Evolutionary conservation across 1,140 invertebrate genomes (phyloP).

Genomic region (Paraescarpia echinospica): DNA sequence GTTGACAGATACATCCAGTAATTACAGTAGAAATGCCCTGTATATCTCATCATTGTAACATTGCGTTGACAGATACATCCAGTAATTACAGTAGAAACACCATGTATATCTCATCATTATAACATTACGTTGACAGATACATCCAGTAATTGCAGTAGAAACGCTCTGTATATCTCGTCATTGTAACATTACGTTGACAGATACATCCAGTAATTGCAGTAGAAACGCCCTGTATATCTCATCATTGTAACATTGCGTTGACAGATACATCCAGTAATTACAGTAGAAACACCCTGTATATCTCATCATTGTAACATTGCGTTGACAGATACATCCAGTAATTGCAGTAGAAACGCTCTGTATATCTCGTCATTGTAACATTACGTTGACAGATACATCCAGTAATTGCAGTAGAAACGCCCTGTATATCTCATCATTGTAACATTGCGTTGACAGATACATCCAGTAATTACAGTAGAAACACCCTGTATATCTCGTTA

Average conservation of each 20-base stretch:
- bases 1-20: conserved; percentile 57
- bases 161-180: neutral
- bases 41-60: neutral
- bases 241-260: neutral
- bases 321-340: conserved; percentile 57
- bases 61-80: conserved; percentile 56
- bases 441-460: conserved; percentile 51
- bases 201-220: conserved; percentile 40
- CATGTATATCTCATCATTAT: neutral
- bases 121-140: conserved; percentile 51
- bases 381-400: conserved; percentile 56
- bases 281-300: neutral
- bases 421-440: neutral
- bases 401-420: too few species aligned
- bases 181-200: conserved; percentile 41
- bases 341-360: too few species aligned
- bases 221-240: neutral
- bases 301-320: neutral
- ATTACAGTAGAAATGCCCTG: too few species aligned
- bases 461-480: too few species aligned
- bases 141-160: too few species aligned
- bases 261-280: conserved; percentile 55
- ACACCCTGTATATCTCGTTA: neutral
- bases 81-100: too few species aligned
- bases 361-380: neutral